phyloP scores from a whole-genome alignment of 2,888 invertebrate genomes.

The Lochmaea capreae region DNA sequence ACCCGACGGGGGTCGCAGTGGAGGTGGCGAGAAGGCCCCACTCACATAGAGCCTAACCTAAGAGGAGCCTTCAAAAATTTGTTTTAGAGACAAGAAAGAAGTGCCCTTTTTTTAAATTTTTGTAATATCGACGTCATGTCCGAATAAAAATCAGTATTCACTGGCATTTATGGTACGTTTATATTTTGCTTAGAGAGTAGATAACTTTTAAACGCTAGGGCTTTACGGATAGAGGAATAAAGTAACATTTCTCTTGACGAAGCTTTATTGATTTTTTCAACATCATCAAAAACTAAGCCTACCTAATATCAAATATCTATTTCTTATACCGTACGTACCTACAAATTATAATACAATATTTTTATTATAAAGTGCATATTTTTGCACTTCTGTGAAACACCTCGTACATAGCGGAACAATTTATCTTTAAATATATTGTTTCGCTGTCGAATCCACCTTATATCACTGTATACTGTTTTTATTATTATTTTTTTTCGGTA shows the following conservation, averaged over 20 bases:
- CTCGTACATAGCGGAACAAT: conserved; percentile 56
- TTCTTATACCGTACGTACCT: conserved; percentile 59
- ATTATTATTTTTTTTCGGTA: conserved; percentile 53
- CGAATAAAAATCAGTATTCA: too few species aligned
- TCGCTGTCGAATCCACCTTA: conserved; percentile 16
- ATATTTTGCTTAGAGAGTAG: too few species aligned
- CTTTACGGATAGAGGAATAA: neutral
- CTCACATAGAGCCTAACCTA: too few species aligned
- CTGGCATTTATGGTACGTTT: too few species aligned
- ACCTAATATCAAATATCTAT: conserved; percentile 67
- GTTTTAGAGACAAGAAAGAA: too few species aligned
- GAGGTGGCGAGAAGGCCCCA: too few species aligned
- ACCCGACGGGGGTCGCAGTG: too few species aligned
- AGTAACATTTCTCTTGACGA: conserved; percentile 57
- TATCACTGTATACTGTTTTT: conserved; percentile 42
- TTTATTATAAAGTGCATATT: conserved; percentile 45
- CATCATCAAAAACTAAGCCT: conserved; percentile 67
- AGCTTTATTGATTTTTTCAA: conserved; percentile 67
- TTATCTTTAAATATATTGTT: conserved; percentile 24
- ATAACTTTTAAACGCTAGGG: too few species aligned
- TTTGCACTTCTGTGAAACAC: conserved; percentile 55
- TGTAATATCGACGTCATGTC: too few species aligned
- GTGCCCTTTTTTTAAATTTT: too few species aligned
- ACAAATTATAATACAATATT: conserved; percentile 52
- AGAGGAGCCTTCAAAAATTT: too few species aligned